Percentiles rank a stretch among this genome's conserved stretches.
Evolutionary conservation across 2,797 vertebrate species (phyloP).

Genomic region (Oophaga sylvatica): DNA sequence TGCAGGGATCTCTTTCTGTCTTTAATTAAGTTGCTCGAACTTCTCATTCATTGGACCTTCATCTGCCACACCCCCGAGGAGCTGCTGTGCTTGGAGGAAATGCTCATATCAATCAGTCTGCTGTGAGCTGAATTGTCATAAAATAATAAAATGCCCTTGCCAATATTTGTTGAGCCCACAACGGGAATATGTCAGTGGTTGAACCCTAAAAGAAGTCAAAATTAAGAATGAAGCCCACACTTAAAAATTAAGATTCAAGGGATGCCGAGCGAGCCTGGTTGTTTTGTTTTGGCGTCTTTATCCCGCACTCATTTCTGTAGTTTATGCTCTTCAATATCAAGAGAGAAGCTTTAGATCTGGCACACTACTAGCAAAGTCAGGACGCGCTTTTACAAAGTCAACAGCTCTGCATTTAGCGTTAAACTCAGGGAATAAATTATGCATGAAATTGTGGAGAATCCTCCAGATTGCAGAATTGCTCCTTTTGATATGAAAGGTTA

Average conservation of each 20-base stretch:
- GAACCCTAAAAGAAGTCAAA: not conserved
- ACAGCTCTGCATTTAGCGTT: conserved; percentile 84
- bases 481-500: conserved; percentile 88
- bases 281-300: conserved; percentile 5
- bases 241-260: not conserved
- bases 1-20: too few species aligned
- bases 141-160: not conserved
- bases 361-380: conserved; percentile 80
- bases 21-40: too few species aligned
- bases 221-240: not conserved
- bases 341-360: conserved; percentile 78
- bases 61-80: too few species aligned
- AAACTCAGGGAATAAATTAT: conserved; percentile 85
- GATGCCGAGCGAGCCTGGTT: not conserved
- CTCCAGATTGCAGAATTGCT: conserved; percentile 85
- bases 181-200: not conserved
- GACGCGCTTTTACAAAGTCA: conserved; percentile 87
- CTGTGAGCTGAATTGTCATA: not conserved
- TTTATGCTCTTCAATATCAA: conserved; percentile 63
- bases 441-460: conserved; percentile 85
- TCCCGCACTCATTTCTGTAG: not conserved
- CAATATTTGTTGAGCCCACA: not conserved
- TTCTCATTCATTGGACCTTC: too few species aligned
- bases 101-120: too few species aligned
- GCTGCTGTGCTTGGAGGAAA: too few species aligned